Evolutionary conservation across 2,888 invertebrate species (phyloP).

Genomic region (Saturnia japonica): DNA sequence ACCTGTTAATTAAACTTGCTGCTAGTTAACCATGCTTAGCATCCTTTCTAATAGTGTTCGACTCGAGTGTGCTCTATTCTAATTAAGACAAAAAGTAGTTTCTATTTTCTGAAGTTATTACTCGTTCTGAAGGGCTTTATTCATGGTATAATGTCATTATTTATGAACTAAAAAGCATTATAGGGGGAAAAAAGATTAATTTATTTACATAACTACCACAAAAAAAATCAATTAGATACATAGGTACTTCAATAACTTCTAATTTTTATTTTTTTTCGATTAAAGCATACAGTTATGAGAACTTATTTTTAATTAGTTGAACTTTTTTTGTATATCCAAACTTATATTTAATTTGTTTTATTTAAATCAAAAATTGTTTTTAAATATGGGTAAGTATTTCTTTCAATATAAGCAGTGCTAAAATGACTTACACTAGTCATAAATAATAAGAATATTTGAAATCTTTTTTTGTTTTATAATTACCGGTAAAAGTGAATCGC

Average conservation of each 20-base stretch:
- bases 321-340: background rate
- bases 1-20: conserved; percentile 65
- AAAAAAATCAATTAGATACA: no score
- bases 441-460: background rate
- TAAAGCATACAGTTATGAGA: no score
- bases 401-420: background rate
- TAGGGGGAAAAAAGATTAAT: no score
- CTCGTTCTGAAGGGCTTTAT: conserved; percentile 37
- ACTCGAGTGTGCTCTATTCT: conserved; percentile 55
- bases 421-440: background rate
- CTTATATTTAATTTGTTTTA: background rate
- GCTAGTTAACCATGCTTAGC: conserved; percentile 71
- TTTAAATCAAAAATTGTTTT: background rate
- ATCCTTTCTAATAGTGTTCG: conserved; percentile 65
- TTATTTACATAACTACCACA: no score
- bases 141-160: conserved; percentile 39
- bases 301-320: no score
- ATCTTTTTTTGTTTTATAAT: conserved; percentile 53
- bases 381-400: background rate
- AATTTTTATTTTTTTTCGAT: no score
- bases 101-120: conserved; percentile 52
- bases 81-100: conserved; percentile 60
- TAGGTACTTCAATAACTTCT: no score
- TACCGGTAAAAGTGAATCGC: conserved; percentile 53
- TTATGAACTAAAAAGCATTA: background rate